phyloP scores from a whole-genome alignment of 2,797 vertebrate genomes.

The Crenuchus spilurus region DNA sequence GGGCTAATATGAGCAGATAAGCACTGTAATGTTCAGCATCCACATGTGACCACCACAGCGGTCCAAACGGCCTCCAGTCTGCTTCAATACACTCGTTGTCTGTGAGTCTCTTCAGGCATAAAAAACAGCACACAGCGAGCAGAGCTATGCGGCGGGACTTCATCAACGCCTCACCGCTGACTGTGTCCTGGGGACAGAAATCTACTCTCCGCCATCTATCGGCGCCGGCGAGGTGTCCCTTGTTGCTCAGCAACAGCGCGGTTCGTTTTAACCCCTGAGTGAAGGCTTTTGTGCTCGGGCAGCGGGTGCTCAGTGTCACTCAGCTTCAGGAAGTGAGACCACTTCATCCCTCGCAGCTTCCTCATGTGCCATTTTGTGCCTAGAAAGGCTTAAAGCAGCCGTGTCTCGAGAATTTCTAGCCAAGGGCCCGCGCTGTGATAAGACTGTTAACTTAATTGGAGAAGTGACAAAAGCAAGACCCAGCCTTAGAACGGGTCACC shows the following conservation, averaged over 20 bases:
- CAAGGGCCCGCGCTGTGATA: neutral
- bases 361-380: conserved; percentile 28
- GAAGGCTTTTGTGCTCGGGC: conserved; percentile 43
- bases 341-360: conserved; percentile 41
- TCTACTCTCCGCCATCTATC: conserved; percentile 50
- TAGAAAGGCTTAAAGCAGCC: conserved; percentile 26
- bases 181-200: conserved; percentile 34
- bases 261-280: conserved; percentile 61
- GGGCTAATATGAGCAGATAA: neutral
- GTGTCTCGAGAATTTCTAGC: neutral
- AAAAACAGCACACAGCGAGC: conserved; percentile 31
- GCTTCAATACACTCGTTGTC: neutral
- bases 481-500: neutral
- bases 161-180: conserved; percentile 39
- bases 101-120: conserved; percentile 20
- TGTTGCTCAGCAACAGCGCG: conserved; percentile 79
- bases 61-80: neutral
- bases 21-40: neutral
- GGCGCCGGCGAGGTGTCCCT: conserved; percentile 61
- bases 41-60: neutral
- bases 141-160: conserved; percentile 33
- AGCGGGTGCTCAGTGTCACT: conserved; percentile 38
- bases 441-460: conserved; percentile 20
- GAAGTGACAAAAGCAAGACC: conserved; percentile 6
- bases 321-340: conserved; percentile 45